These are phyloP conservation scores for Pelagia noctiluca DNA, from an alignment of 30 jellyfish, hydroid and myxozoan species.

Conservation along the genomic window DNA sequence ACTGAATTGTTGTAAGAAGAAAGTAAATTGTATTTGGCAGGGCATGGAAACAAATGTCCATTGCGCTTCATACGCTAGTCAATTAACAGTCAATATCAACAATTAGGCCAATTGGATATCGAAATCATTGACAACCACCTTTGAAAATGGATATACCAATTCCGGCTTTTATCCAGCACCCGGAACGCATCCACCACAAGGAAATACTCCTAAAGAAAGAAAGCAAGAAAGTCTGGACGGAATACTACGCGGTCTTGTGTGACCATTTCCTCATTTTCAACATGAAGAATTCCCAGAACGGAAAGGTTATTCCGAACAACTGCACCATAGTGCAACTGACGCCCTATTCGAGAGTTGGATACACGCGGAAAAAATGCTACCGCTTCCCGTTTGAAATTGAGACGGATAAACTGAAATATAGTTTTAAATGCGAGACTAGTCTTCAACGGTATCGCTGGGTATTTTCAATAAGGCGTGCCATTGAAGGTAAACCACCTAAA, in stretches of 20 bases:
- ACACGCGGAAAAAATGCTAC: slow-evolving; percentile 81
- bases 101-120: no score
- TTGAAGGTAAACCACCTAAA: slow-evolving; percentile 88
- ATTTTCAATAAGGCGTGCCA: slow-evolving; percentile 85
- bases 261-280: slow-evolving; percentile 65
- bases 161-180: slow-evolving; percentile 55
- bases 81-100: no score
- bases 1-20: no score
- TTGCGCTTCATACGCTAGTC: no score
- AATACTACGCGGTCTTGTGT: slow-evolving; percentile 86
- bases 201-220: slow-evolving; percentile 92
- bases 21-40: no score
- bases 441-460: slow-evolving; percentile 98
- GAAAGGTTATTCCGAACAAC: slow-evolving; percentile 72
- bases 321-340: slow-evolving; percentile 77
- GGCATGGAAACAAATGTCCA: no score
- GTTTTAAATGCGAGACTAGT: slow-evolving; percentile 93
- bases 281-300: slow-evolving; percentile 74
- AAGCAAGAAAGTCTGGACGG: slow-evolving; percentile 84
- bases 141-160: slow-evolving; percentile 56
- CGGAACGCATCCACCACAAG: slow-evolving; percentile 71
- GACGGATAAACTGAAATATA: slow-evolving; percentile 72
- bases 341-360: slow-evolving; percentile 72
- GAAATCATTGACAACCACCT: background rate
- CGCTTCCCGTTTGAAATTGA: slow-evolving; percentile 93